These are phyloP conservation scores for Diuraphis noxia DNA, from an alignment of 1,140 invertebrate species.

Conservation along the genomic window DNA sequence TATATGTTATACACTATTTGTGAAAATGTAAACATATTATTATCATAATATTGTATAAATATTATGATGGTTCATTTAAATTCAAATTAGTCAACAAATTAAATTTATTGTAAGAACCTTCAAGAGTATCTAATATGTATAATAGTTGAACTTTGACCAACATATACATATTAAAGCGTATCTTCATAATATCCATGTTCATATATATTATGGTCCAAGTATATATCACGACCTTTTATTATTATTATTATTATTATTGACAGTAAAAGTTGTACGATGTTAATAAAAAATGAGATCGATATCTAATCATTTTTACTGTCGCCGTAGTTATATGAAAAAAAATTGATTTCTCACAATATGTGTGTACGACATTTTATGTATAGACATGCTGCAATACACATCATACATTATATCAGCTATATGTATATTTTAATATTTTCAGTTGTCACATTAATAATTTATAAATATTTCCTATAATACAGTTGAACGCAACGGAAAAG, in stretches of 20 bases:
- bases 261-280: background rate
- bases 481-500: no score
- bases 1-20: background rate
- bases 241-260: no score
- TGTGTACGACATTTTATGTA: background rate
- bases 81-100: background rate
- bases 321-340: background rate
- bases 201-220: no score
- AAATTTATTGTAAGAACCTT: background rate
- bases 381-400: no score
- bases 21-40: background rate
- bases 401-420: no score
- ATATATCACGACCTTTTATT: background rate
- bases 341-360: background rate
- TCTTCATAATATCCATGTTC: background rate
- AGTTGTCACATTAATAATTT: no score
- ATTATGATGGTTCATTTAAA: background rate
- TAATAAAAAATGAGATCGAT: background rate
- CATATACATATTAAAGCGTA: background rate
- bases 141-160: background rate
- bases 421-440: no score
- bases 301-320: background rate
- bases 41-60: no score
- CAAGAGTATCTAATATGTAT: background rate
- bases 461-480: no score